These are phyloP conservation scores for Sternotherus odoratus DNA, from an alignment of 2,797 vertebrate species.

Conservation along the genomic window DNA sequence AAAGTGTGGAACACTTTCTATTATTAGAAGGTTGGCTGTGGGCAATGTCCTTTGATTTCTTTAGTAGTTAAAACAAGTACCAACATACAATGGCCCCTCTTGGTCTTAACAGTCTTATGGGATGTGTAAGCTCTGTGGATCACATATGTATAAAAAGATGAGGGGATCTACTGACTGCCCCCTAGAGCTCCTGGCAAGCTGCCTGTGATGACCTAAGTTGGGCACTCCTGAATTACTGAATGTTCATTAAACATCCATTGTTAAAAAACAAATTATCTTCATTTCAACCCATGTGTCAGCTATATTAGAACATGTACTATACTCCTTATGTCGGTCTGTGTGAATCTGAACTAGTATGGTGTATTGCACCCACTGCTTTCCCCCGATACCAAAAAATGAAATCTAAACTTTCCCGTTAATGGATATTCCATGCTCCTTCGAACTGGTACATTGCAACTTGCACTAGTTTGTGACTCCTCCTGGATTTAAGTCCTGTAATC, in stretches of 20 bases:
- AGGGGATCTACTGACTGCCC: not conserved
- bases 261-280: slow-evolving; percentile 25
- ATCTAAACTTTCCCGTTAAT: not conserved
- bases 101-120: not conserved
- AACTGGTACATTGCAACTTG: not conserved
- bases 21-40: not conserved
- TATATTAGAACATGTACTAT: not conserved
- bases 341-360: not conserved
- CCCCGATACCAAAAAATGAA: not conserved
- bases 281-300: not conserved
- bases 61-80: not conserved
- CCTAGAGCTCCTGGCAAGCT: not conserved
- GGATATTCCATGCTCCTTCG: not conserved
- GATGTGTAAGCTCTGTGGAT: not conserved
- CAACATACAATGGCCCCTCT: not conserved
- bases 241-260: not conserved
- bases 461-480: not conserved
- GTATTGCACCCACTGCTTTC: not conserved
- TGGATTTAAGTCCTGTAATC: not conserved
- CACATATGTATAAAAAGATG: not conserved
- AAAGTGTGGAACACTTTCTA: too few species aligned
- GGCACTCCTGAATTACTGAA: not conserved
- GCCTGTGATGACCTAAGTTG: not conserved
- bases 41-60: not conserved
- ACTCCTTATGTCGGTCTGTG: not conserved